Percentiles rank a stretch among this genome's conserved stretches.
Conservation (phyloP, 2,888 invertebrate genomes). For the Noctua fimbriata region DNA sequence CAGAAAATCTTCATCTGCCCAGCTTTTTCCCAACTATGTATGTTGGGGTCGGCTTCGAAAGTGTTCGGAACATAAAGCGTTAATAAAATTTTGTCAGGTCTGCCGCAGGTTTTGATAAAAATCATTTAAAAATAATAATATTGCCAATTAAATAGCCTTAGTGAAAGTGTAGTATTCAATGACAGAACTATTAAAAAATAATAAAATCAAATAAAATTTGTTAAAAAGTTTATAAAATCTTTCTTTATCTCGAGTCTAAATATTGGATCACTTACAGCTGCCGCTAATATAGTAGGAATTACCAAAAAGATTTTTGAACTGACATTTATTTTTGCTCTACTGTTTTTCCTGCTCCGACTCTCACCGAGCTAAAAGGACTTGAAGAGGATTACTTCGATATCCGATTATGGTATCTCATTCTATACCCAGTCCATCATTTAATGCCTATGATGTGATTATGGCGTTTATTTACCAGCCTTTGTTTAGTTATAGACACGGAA, state of each 20-base stretch:
- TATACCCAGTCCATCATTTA: constrained; percentile 12
- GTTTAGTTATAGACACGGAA: neutral
- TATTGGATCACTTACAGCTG: constrained; percentile 9
- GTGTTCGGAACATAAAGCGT: neutral
- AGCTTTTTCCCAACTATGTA: too few species aligned
- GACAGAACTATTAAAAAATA: neutral
- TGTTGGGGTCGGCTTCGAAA: too few species aligned
- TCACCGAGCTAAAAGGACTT: constrained; percentile 11
- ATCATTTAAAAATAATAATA: too few species aligned
- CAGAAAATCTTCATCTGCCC: too few species aligned
- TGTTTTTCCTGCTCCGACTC: constrained; percentile 43
- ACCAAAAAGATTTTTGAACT: constrained; percentile 15
- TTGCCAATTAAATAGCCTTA: too few species aligned
- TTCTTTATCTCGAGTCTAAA: neutral
- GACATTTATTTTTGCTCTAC: constrained; percentile 35
- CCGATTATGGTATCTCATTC: constrained; percentile 44
- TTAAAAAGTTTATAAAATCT: neutral
- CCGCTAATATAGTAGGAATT: constrained; percentile 2
- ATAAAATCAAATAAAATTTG: neutral
- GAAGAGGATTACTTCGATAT: constrained; percentile 49
- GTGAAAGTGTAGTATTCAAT: neutral
- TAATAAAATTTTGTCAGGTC: neutral
- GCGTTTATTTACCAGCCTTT: neutral
- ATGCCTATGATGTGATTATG: constrained; percentile 10
- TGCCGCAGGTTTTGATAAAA: neutral